Base-by-base conservation (phyloP, 2,113 vertebrate species). In the Platysteira castanea region DNA sequence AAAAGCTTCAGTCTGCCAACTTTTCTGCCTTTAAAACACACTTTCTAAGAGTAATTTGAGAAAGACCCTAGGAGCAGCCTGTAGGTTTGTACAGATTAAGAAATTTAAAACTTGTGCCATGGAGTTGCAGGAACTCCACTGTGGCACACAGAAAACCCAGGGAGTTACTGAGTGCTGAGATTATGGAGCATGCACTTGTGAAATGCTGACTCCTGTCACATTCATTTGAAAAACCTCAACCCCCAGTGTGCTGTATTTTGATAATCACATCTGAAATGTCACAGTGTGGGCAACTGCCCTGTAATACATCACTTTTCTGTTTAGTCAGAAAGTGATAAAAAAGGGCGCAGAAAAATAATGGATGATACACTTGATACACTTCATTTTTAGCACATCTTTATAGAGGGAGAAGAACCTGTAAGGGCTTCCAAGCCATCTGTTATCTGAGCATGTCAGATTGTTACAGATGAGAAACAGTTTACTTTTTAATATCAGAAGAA, bases 281-380 rank as follows among this genome's bases (percentile, higher is more conserved):
- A 97, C 78, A 71, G 78, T 95, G 41, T n/a, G 84, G 87, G 44
- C 64, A 91, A 84, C 91, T 97, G 94, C 87, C 91, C 86, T 79
- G 74, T 54, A 91, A 97, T 97, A 80, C 22, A 97, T 97, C 96
- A 97, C 67, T 96, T 90, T 90, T 96, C 88, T 96, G 78, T 96
- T 97, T 94, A 94, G 95, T 94, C 90, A 94, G 93, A 97, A 97
- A 95, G 85, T 86, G 93, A 96, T 97, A 95, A 96, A 97, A 74
- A 93, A 96, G 71, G 54, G 28, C 19, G 13, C 61, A 54, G 78
- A 91, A 96, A 97, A 95, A 97, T 94, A 98, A 97, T 96, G 96
- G 87, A 97, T 95, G 39, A 83, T 76, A 75, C 52, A 70, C 53
- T 93, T 95, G 39, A 83, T 76, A 75, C 52, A 70, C 53, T 93